These are phyloP conservation scores for Nothocercus julius DNA, from an alignment of 2,113 vertebrate genomes.

Conservation along the genomic window DNA sequence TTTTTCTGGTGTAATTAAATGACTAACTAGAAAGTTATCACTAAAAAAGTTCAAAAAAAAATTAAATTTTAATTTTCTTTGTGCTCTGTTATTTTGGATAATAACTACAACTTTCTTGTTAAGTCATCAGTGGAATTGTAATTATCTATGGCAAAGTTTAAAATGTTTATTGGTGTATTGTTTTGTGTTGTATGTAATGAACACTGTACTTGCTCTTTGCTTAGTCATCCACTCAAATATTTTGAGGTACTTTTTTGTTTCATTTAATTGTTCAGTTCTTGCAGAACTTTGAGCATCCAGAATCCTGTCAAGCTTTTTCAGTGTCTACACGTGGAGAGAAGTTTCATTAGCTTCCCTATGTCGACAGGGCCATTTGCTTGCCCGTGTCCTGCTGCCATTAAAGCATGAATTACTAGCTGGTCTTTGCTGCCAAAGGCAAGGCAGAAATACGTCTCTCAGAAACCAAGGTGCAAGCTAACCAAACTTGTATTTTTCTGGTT, in stretches of 20 bases:
- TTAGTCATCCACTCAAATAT: rapidly evolving
- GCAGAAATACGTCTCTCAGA: rapidly evolving
- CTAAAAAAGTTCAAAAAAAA: too few relatives aligned
- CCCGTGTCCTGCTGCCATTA: too few relatives aligned
- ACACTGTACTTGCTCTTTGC: neutral
- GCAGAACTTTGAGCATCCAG: neutral
- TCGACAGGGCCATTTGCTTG: too few relatives aligned
- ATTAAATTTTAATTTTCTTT: too few relatives aligned
- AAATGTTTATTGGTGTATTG: neutral
- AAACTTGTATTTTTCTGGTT: too few relatives aligned
- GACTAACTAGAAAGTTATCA: neutral
- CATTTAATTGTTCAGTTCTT: neutral
- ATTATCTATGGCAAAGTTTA: rapidly evolving
- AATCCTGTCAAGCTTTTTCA: neutral
- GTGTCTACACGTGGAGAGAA: neutral
- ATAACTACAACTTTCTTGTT: too few relatives aligned
- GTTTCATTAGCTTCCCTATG: neutral
- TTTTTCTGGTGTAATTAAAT: neutral
- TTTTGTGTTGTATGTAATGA: neutral
- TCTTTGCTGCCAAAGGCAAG: neutral
- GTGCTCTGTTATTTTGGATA: too few relatives aligned
- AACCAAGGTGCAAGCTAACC: neutral
- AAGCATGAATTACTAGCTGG: neutral
- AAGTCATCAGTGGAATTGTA: too few relatives aligned
- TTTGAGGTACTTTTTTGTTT: neutral